Evolutionary conservation across 2,888 invertebrate genomes (phyloP), one percentile per base, ranked within the genome.

Genomic region (Venustoraphidia nigricollis): DNA sequence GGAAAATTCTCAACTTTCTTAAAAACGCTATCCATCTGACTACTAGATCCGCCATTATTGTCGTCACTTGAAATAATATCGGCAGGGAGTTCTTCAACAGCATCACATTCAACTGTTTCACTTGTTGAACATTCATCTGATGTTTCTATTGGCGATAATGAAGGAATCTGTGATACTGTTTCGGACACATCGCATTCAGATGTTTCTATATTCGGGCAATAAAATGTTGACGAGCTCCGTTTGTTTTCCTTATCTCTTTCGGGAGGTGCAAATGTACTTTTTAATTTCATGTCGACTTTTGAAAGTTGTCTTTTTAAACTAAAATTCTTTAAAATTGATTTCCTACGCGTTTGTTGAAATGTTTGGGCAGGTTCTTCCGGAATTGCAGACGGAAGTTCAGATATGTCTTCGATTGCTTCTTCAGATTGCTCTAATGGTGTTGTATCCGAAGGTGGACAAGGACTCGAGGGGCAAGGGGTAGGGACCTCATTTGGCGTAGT

Each of bases 291-390:
- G 62, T 85, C 84, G 55, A 86, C 87, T 67, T 77, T 83, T 53
- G 84, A 85, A 57, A 88, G 73, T 67, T 87, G 86, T 57, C 86
- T 78, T 66, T 88, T 88, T 51, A 88, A 71, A 65, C 81, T 84
- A 70, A 86, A 85, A 51, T 83, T 85, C 83, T 86, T 85, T 50
- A 75, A 66, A 54, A 78, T 75, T 36, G 81, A 81, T 58, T 80
- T 79, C 56, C 81, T 73, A 52, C 81, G 66, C 46, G 64, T 63
- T 53, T 70, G 66, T 39, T 39, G 14, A 39, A 39, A 9, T 10
- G 10, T 39, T 39, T 11, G 39, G 8, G 39, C 14, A 13, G 11
- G 10, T 13, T 11, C 11, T 13, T 39, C 39, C 9, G 43, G 11
- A 34, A 34, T 11, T 43, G 43, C 27, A 43, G 11, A 11, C 10